Conservation (phyloP, 2,888 invertebrate genomes). For the Venusia cambrica region DNA sequence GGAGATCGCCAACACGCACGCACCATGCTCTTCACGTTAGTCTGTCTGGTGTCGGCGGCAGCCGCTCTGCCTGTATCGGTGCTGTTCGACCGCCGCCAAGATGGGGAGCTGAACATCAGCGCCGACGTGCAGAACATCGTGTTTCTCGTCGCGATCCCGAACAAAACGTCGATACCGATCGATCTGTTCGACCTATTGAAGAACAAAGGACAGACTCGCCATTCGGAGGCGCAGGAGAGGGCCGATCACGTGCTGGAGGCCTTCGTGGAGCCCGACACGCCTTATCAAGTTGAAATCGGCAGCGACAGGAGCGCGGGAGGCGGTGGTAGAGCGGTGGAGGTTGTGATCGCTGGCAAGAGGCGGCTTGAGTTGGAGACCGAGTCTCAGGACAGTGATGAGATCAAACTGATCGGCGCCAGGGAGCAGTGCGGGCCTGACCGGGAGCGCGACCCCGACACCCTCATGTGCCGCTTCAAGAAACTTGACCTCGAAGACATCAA, state of each 20-base stretch:
- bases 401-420: conserved; percentile 83
- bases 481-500: conserved; percentile 11
- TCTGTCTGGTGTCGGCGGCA: conserved; percentile 47
- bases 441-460: conserved; percentile 84
- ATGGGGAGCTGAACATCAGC: conserved; percentile 87
- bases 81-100: conserved; percentile 86
- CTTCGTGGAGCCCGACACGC: conserved; percentile 85
- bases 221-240: conserved; percentile 53
- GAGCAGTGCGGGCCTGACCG: conserved; percentile 89
- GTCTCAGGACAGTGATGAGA: conserved; percentile 52
- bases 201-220: conserved; percentile 28
- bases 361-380: conserved; percentile 49
- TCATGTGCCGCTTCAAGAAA: conserved; percentile 66
- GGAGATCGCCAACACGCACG: conserved; percentile 55
- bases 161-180: conserved; percentile 41
- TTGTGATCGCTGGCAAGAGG: conserved; percentile 61
- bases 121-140: conserved; percentile 89
- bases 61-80: conserved; percentile 48
- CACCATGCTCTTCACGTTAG: conserved; percentile 54
- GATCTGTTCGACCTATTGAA: conserved; percentile 37
- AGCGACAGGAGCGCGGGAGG: conserved; percentile 44
- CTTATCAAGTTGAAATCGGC: conserved; percentile 85
- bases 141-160: conserved; percentile 83
- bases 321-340: conserved; percentile 55
- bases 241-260: conserved; percentile 67